Percentiles rank a stretch among this genome's conserved stretches.
Conservation (phyloP, 2,113 vertebrate genomes). For the Panthera uncia region DNA sequence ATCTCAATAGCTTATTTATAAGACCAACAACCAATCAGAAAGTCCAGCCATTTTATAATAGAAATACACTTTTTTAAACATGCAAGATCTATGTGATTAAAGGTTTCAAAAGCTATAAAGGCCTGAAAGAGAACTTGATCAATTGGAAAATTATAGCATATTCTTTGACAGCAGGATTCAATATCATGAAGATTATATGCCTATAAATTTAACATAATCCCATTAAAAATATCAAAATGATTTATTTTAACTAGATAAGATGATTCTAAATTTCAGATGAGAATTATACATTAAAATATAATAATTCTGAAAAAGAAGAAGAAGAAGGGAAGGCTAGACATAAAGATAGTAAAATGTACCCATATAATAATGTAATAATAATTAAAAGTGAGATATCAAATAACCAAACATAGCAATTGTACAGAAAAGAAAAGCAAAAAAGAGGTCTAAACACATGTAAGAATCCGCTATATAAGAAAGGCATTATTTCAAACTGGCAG, state of each 20-base stretch:
- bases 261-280: neutral
- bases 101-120: slow-evolving; percentile 5
- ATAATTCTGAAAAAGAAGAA: slow-evolving; percentile 1
- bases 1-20: neutral
- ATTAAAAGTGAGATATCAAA: neutral
- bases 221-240: slow-evolving; percentile 8
- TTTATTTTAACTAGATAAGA: neutral
- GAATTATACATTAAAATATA: neutral
- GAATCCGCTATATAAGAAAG: neutral
- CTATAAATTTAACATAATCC: neutral
- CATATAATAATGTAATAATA: neutral
- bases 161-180: neutral
- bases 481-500: neutral
- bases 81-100: neutral
- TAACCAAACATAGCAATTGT: neutral
- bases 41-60: neutral
- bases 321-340: neutral
- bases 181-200: neutral
- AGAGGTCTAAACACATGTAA: neutral
- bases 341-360: neutral
- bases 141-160: neutral
- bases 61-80: neutral
- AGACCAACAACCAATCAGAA: neutral
- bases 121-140: neutral
- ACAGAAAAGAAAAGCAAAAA: neutral